Evolutionary conservation across 2,113 vertebrate species (phyloP), one percentile per base, ranked within the genome.

Genomic region (Pangasianodon gigas): DNA sequence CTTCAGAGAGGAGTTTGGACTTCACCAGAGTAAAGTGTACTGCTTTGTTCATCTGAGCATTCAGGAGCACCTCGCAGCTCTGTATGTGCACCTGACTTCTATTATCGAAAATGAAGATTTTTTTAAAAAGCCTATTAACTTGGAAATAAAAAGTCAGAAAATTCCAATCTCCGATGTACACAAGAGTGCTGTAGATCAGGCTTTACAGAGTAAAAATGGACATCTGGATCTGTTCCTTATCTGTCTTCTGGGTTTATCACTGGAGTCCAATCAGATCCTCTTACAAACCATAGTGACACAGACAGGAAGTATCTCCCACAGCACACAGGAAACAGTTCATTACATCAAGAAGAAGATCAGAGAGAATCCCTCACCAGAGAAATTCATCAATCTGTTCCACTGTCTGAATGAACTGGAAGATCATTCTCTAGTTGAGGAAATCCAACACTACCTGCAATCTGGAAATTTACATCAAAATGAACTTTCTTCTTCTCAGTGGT

Each of bases 401-500:
- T 86, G 65, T 86, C 85, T 86, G 29, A 71, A 71, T 74, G 85
- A 86, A 46, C 62, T 86, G n/a, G 67, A 24, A 1, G 65, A 86
- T 16, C 26, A 54, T 86, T 71, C 85, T 48, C 26, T 74, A 71
- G 46, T 37, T 51, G 14, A 86, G 65, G 85, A 86, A 51, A 13
- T 87, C n/a, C 85, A 87, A 26, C 32, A 84, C 3, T 71, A 54
- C 41, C 81, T 89, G 52, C 62, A n/a, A 29, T 90, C 41, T 82
- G 75, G 77, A 54, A 58, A 44, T 69, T 2, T 90, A 56, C 10
- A 24, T 19, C 14, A 69, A 51, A 19, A 1, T 1, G 29, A 41
- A 19, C 85, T 90, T 67, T 52, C 89, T 3, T 10, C 1, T 4
- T 69, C 19, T 8, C 89, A 90, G 77, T 87, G 89, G 89, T 79